Evolutionary conservation across 2,888 invertebrate genomes (phyloP).

Genomic region (Peribatodes rhomboidaria): DNA sequence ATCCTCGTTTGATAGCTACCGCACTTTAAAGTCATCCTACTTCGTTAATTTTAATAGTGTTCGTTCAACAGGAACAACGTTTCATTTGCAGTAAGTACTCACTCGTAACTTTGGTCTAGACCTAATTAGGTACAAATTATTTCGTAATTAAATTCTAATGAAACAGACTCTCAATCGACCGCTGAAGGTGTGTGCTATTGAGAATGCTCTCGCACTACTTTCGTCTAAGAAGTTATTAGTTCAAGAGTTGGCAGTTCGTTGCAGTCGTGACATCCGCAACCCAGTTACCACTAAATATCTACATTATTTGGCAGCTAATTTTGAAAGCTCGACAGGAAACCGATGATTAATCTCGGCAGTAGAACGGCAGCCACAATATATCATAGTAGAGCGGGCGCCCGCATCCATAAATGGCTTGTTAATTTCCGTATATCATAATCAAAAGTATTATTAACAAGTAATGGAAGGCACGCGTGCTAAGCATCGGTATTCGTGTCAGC

Average conservation of each 20-base stretch:
- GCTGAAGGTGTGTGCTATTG: constrained; percentile 14
- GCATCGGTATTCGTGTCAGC: constrained; percentile 80
- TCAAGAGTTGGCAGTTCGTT: constrained; percentile 43
- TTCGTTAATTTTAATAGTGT: constrained; percentile 6
- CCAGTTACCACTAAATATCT: constrained; percentile 39
- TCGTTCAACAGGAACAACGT: not conserved
- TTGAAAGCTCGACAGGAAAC: constrained; percentile 45
- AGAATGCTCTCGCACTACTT: constrained; percentile 15
- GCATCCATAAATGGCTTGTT: constrained; percentile 60
- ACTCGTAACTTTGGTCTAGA: not conserved
- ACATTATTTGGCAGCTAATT: constrained; percentile 47
- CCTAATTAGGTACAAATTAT: constrained; percentile 6
- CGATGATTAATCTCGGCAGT: constrained; percentile 49
- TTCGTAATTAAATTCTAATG: constrained; percentile 14
- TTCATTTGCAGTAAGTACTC: constrained; percentile 7
- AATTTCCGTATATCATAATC: constrained; percentile 62
- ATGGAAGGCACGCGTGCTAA: constrained; percentile 77
- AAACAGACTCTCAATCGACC: not conserved
- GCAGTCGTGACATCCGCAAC: constrained; percentile 45
- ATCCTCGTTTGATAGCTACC: not conserved
- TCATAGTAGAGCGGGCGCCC: constrained; percentile 55
- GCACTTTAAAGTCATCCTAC: not conserved
- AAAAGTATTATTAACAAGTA: constrained; percentile 68
- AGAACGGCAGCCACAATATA: constrained; percentile 54
- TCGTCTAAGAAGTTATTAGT: constrained; percentile 33